Evolutionary conservation across 2,797 vertebrate genomes (phyloP), one percentile per base, ranked within the genome.

Genomic region (Lutjanus argentimaculatus): DNA sequence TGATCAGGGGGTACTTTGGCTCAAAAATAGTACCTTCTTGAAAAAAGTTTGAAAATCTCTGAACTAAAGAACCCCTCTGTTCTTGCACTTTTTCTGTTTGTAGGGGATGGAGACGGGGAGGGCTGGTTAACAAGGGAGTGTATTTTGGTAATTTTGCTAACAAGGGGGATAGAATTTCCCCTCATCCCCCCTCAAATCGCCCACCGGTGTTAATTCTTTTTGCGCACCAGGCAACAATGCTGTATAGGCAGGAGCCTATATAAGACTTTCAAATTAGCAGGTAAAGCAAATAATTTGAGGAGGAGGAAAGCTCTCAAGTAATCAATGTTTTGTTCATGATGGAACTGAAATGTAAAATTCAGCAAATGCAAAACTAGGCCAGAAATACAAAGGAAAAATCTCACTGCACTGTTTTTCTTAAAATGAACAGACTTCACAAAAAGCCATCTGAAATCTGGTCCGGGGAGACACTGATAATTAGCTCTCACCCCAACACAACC

Each of bases 321-420:
- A 69, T 79, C 42, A 82, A 67, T 68, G 68, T 66, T 84, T 83
- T 71, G 66, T 58, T 83, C 67, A 58, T 71, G 58, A 76, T 83
- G 65, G 56, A 85, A 67, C 8, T 67, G 63, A 87, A 87, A 85
- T 85, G 68, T 72, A 63, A 77, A 80, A 83, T 87, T 88, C 80
- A 80, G 82, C 76, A 83, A 74, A 85, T 69, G 51, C 56, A 80
- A 76, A 91, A 91, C 74, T 83, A 77, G 82, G 63, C 43, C 75
- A 75, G 71, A 83, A 82, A 79, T 21, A 84, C 46, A 75, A 84
- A 77, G 22, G 48, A 52, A 79, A 75, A 77, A 81, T 75, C 58
- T 80, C 56, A 30, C 17, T 1, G n/a, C 62, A 53, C 14, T 7
- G 30, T 65, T 77, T 65, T 77, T 51, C 46, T 80, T 74, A 72